Evolutionary conservation across 92 coral and sea anemone species (phyloP).

Genomic region (Porites cylindrica): DNA sequence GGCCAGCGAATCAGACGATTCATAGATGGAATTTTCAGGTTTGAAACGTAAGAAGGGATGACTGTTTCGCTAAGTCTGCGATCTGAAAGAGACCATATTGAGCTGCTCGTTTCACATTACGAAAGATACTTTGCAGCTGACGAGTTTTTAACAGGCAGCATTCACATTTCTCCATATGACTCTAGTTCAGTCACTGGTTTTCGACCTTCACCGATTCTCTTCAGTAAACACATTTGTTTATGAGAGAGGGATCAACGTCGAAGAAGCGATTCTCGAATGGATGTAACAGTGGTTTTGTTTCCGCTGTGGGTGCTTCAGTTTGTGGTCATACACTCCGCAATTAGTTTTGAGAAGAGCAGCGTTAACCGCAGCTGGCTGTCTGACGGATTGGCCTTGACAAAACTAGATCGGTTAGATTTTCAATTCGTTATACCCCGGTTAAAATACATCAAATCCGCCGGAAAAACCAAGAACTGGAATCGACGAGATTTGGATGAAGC

Average conservation of each 20-base stretch:
- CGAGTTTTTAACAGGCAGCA: conserved; percentile 19
- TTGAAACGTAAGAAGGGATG: conserved; percentile 7
- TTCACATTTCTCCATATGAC: not conserved
- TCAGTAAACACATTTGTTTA: not conserved
- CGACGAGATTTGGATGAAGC: not conserved
- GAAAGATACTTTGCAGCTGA: conserved; percentile 2
- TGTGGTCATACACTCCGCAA: not conserved
- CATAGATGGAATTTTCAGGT: not conserved
- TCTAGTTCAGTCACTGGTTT: not conserved
- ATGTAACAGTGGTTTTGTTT: conserved; percentile 3
- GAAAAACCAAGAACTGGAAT: not conserved
- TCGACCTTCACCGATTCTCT: not conserved
- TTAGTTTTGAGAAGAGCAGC: not conserved
- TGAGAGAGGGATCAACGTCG: not conserved
- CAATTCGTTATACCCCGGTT: not conserved
- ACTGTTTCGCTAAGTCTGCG: not conserved
- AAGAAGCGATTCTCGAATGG: conserved; percentile 2
- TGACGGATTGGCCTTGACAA: not conserved
- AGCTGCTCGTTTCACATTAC: conserved; percentile 29
- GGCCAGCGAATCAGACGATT: conserved; percentile 26
- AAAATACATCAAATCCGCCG: conserved; percentile 3
- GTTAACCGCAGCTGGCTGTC: not conserved
- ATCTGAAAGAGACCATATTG: conserved; percentile 29
- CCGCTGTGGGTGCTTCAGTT: conserved; percentile 1
- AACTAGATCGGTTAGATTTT: not conserved